Base-by-base conservation (phyloP, 2,113 vertebrate species). In the Desmodus rotundus region DNA sequence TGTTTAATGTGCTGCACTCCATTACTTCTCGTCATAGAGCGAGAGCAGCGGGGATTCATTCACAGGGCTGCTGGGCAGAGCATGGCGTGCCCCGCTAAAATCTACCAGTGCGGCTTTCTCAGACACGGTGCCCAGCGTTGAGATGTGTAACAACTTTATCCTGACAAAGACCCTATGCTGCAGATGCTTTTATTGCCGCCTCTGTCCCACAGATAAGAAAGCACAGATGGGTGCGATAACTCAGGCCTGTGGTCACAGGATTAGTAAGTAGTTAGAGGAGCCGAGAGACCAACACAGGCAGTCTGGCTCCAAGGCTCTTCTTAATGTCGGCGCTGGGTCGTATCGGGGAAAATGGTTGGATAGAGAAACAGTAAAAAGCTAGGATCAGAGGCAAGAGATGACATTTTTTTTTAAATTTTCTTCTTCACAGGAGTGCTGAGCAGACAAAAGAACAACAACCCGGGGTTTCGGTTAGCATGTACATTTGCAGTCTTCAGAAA, bases 51-150 rank as follows among this genome's bases (percentile, higher is more conserved):
- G 87, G 26, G 68, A 22, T 14, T 11, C 26, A 15, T 12, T 13
- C 26, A 0, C 33, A 1, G 0, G 0, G 13, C 38, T 16, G 15
- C 89, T 54, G 4, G 7, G 63, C 9, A 16, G 41, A 63, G 10
- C 54, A 5, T 0, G 3, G 50, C n/a, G 7, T 6, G 7, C 7
- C 14, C 19, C n/a, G 20, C 12, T 3, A 17, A 33, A 5, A 10
- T 16, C 54, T 14, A 4, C 8, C 20, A 16, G 22, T 4, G 36
- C n/a, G 38, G 52, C 17, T 31, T 58, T 67, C 70, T 31, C 33
- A 1, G 47, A 83, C 20, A 3, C 50, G 11, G 72, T 28, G n/a
- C 24, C 77, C 7, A 24, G 12, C 3, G n/a, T 12, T 19, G 54
- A 33, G 16, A 7, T 36, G 20, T 41, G 73, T 80, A 58, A 81